Evolutionary conservation across 2,113 vertebrate species (phyloP).

Genomic region (Tetraodon nigroviridis): DNA sequence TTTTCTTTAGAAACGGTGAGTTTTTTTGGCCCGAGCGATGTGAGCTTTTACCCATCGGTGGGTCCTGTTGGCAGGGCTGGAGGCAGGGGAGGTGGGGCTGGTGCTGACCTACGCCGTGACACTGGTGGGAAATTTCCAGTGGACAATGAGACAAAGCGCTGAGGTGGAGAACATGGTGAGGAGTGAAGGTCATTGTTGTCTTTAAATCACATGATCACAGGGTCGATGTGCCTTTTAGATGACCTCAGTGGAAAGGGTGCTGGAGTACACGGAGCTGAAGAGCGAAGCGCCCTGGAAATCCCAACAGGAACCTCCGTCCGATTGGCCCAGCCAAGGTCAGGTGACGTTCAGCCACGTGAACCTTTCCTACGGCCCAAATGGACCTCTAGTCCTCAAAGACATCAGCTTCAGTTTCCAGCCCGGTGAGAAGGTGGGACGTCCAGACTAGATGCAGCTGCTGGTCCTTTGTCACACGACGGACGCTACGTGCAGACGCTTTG

Average conservation of each 20-base stretch:
- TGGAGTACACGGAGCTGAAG: slow-evolving; percentile 90
- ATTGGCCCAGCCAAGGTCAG: slow-evolving; percentile 85
- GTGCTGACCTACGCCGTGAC: slow-evolving; percentile 84
- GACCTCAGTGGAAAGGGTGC: slow-evolving; percentile 93
- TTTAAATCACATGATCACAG: not conserved
- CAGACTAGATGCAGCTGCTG: not conserved
- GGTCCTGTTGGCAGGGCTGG: slow-evolving; percentile 71
- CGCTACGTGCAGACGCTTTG: not conserved
- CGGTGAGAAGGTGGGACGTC: slow-evolving; percentile 81
- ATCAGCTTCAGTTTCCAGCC: slow-evolving; percentile 81
- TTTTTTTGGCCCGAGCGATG: not conserved
- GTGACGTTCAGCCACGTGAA: slow-evolving; percentile 87
- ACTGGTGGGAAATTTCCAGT: slow-evolving; percentile 93
- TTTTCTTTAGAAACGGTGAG: slow-evolving; percentile 80
- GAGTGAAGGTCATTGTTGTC: not conserved
- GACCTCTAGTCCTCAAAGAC: slow-evolving; percentile 82
- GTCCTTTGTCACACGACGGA: not conserved
- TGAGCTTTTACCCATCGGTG: too few relatives aligned
- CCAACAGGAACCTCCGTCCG: slow-evolving; percentile 75
- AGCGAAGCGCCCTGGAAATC: slow-evolving; percentile 91
- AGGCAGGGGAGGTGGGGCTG: slow-evolving; percentile 87
- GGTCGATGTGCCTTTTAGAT: slow-evolving; percentile 73
- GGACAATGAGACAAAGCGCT: slow-evolving; percentile 92
- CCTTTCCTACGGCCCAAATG: slow-evolving; percentile 83
- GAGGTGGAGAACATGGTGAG: slow-evolving; percentile 96